Percentiles rank a stretch among this genome's conserved stretches.
Conservation (phyloP, 2,113 vertebrate species). For the Epinephelus cyanopodus region DNA sequence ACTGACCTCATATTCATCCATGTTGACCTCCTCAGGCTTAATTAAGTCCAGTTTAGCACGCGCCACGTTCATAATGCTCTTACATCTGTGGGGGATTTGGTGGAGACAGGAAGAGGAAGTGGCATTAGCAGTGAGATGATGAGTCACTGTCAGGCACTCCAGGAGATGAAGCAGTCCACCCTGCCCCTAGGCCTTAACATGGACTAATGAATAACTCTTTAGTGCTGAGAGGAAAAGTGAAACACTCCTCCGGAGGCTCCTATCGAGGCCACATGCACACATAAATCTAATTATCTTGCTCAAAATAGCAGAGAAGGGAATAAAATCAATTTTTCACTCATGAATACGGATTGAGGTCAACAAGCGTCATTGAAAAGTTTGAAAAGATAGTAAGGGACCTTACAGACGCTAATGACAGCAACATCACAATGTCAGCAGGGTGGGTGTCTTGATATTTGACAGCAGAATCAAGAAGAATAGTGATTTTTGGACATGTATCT, state of each 20-base stretch:
- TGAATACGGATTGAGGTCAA: conserved; percentile 82
- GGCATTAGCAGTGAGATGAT: conserved; percentile 40
- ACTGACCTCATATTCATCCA: conserved; percentile 96
- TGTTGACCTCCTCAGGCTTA: conserved; percentile 95
- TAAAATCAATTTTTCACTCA: conserved; percentile 81
- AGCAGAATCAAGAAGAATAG: conserved; percentile 9
- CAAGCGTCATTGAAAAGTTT: conserved; percentile 67
- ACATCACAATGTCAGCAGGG: not conserved
- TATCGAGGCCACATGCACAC: conserved; percentile 76
- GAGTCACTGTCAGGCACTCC: conserved; percentile 68
- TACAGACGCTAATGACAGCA: conserved; percentile 9
- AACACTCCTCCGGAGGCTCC: conserved; percentile 76
- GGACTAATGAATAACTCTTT: conserved; percentile 83
- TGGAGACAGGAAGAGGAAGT: conserved; percentile 30
- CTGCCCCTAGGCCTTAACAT: conserved; percentile 69
- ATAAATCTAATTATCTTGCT: conserved; percentile 83
- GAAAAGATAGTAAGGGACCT: conserved; percentile 41
- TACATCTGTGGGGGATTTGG: conserved; percentile 86
- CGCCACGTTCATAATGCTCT: conserved; percentile 97
- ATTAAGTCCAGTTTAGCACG: conserved; percentile 97
- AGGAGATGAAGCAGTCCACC: conserved; percentile 64
- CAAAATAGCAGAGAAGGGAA: conserved; percentile 80
- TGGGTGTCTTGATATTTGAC: conserved; percentile 2
- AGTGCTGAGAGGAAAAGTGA: conserved; percentile 81
- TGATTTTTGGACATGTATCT: conserved; percentile 19